Conservation (phyloP, 2,113 vertebrate genomes). For the Pholis gunnellus region DNA sequence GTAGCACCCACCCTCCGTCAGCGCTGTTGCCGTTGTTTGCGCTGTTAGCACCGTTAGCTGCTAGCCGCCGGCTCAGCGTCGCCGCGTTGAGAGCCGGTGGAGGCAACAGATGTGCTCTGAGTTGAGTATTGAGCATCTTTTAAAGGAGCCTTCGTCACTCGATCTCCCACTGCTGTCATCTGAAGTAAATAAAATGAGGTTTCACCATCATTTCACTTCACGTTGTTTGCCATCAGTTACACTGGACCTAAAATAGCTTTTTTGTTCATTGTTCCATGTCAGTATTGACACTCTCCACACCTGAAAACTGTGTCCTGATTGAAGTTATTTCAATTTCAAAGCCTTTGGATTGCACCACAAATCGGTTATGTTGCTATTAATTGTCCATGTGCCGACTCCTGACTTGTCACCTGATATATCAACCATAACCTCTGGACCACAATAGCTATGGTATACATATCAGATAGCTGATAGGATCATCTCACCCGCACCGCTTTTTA, state of each 20-base stretch:
- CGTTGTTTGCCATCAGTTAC: neutral
- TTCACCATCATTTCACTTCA: neutral
- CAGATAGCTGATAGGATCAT: conserved; percentile 13
- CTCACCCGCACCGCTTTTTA: conserved; percentile 13
- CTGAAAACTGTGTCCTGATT: neutral
- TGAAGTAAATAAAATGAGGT: conserved; percentile 18
- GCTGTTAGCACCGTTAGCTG: too few species aligned
- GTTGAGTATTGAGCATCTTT: too few species aligned
- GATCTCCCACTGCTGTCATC: conserved; percentile 27
- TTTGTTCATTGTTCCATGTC: neutral
- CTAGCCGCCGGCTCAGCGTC: too few species aligned
- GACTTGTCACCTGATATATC: conserved; percentile 44
- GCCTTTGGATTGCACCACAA: neutral
- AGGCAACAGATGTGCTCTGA: too few species aligned
- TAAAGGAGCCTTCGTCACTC: conserved; percentile 4
- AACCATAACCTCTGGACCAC: conserved; percentile 23
- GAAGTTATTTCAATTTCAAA: neutral
- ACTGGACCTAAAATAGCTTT: neutral
- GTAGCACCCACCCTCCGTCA: too few species aligned
- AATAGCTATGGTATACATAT: neutral
- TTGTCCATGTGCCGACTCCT: conserved; percentile 5
- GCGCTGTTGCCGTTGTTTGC: too few species aligned
- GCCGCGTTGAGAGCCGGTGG: too few species aligned
- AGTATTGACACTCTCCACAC: neutral
- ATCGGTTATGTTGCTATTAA: neutral